A percentile compares a stretch with the other conserved stretches of the same genome.
These are phyloP conservation scores for Cephus sareptanus DNA, from an alignment of 2,888 invertebrate genomes.

Conservation along the genomic window DNA sequence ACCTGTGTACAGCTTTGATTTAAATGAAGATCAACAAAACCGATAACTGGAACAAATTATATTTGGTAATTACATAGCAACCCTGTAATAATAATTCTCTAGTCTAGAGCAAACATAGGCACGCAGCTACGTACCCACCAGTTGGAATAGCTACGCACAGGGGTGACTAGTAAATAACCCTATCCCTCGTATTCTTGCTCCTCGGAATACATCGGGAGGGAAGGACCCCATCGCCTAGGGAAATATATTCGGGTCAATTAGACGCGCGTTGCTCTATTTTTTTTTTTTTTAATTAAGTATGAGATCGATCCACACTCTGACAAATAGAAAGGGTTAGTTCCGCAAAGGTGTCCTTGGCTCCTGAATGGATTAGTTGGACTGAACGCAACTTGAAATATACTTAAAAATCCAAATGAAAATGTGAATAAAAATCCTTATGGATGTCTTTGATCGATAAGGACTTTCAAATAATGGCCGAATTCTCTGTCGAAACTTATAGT, in stretches of 20 bases:
- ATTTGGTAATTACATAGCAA: conserved; percentile 5
- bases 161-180: not conserved
- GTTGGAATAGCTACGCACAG: not conserved
- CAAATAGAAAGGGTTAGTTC: not conserved
- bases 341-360: not conserved
- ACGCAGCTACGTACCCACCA: not conserved
- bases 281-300: not conserved
- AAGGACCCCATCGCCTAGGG: not conserved
- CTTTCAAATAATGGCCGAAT: not conserved
- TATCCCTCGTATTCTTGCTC: not conserved
- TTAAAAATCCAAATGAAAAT: not conserved
- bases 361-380: not conserved
- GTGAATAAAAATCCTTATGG: not conserved
- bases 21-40: conserved; percentile 2
- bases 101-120: not conserved
- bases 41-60: conserved; percentile 3
- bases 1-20: conserved; percentile 8
- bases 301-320: not conserved
- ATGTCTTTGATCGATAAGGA: not conserved
- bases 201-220: not conserved
- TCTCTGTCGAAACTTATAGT: not conserved
- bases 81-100: conserved; percentile 4
- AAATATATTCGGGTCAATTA: not conserved
- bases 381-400: not conserved
- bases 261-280: not conserved